Evolutionary conservation across 2,797 vertebrate genomes (phyloP), one percentile per base, ranked within the genome.

Genomic region (Buphagus erythrorhynchus): DNA sequence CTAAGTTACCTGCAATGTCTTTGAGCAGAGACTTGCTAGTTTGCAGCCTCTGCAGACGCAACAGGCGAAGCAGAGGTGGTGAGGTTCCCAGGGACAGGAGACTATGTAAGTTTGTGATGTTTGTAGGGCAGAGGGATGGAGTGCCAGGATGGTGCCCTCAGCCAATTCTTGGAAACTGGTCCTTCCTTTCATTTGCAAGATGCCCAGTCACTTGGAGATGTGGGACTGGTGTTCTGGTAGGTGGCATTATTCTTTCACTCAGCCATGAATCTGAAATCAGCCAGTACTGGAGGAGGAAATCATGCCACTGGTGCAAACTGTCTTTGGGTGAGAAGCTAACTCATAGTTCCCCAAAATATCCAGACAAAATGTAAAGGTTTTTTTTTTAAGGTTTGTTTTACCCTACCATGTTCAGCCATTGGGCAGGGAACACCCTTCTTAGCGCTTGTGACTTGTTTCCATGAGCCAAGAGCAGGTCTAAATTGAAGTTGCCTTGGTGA

Each of bases 371-470:
- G 29, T 21, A 19, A 15, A 85, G 63, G 10, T 40, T 65, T 92
- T 85, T 31, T 28, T 93, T 84, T 72, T 65, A 62, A 71, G 45
- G 54, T 84, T 93, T 75, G 35, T 80, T 83, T 90, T 79, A 80
- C 66, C 28, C 20, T 15, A n/a, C 20, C 28, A 5, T 6, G 29
- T 89, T 91, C 43, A 69, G 4, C 55, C 45, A 6, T 33, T 73
- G 62, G 62, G n/a, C 0, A 0, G 36, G 88, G 62, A 88, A 11
- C 43, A 59, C n/a, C 9, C 36, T 61, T 3, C 63, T 54, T 68
- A 13, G 57, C 80, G 67, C 75, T 78, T 83, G 81, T 2, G 7
- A n/a, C 52, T 71, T 71, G 38, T 74, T 89, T 48, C 55, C 16
- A 1, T 68, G 55, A 92, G 40, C 29, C 51, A 43, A 35, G 72